Evolutionary conservation across 2,113 vertebrate species (phyloP).

Genomic region (Uria lomvia): DNA sequence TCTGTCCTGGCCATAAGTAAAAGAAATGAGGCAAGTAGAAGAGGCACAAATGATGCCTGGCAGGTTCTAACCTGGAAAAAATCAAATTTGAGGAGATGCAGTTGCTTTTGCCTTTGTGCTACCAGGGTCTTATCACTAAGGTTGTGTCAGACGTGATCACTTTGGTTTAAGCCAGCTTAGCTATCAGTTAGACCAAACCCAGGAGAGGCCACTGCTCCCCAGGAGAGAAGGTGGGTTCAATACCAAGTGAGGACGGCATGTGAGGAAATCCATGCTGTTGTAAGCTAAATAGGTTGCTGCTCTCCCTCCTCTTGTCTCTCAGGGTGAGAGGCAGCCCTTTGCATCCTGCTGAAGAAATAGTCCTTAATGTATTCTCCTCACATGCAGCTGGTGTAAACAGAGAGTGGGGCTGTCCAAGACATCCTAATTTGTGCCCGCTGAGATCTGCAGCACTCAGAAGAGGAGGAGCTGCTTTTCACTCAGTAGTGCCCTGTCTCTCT

Average conservation of each 20-base stretch:
- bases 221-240: neutral
- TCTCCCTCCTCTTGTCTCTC: neutral
- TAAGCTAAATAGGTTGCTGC: neutral
- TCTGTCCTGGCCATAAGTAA: neutral
- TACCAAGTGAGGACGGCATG: rapidly evolving
- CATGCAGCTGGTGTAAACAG: neutral
- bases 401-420: neutral
- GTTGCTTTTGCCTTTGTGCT: neutral
- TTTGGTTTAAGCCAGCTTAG: neutral
- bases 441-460: neutral
- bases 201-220: neutral
- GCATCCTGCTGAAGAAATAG: neutral
- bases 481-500: neutral
- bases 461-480: neutral
- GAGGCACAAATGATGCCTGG: neutral
- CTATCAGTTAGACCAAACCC: neutral
- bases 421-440: neutral
- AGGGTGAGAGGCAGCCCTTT: neutral
- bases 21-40: neutral
- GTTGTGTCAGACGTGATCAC: neutral
- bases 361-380: neutral
- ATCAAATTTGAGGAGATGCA: neutral
- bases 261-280: neutral
- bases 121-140: neutral
- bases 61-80: neutral